Evolutionary conservation across 2,888 invertebrate species (phyloP).

Genomic region (Coecobrya sp.): DNA sequence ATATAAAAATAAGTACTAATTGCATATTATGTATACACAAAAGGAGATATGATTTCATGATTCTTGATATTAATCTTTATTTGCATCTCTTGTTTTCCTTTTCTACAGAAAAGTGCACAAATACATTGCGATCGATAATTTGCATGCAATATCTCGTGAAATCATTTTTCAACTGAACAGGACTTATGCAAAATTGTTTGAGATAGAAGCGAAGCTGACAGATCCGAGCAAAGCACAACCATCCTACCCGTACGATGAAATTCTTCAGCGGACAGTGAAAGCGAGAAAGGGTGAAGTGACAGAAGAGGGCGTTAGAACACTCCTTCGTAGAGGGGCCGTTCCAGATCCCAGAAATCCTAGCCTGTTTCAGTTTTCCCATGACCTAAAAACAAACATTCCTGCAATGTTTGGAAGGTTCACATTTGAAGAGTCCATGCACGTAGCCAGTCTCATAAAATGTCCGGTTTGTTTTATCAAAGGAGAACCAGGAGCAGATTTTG

Average conservation of each 20-base stretch:
- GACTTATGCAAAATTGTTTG: constrained; percentile 58
- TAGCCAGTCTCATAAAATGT: constrained; percentile 86
- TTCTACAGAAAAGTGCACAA: constrained; percentile 76
- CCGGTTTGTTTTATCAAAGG: constrained; percentile 87
- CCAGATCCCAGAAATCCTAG: constrained; percentile 69
- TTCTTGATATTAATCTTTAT: not conserved
- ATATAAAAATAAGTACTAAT: no score
- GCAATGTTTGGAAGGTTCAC: constrained; percentile 79
- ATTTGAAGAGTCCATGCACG: constrained; percentile 66
- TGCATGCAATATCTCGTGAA: constrained; percentile 78
- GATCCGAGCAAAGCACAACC: constrained; percentile 66
- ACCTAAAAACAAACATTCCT: constrained; percentile 83
- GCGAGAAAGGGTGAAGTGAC: constrained; percentile 80
- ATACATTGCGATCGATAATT: constrained; percentile 84
- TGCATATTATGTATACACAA: no score
- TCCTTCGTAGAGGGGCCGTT: constrained; percentile 82
- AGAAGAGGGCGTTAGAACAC: constrained; percentile 79
- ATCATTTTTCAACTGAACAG: constrained; percentile 36
- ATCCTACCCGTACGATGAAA: constrained; percentile 82
- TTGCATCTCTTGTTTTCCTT: no score
- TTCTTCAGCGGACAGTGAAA: constrained; percentile 77
- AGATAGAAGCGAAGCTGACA: constrained; percentile 81
- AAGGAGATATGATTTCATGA: no score
- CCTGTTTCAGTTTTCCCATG: constrained; percentile 83
- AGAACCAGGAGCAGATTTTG: constrained; percentile 86